Conservation (phyloP, 2,888 invertebrate genomes). For the Drosophila sordidula region DNA sequence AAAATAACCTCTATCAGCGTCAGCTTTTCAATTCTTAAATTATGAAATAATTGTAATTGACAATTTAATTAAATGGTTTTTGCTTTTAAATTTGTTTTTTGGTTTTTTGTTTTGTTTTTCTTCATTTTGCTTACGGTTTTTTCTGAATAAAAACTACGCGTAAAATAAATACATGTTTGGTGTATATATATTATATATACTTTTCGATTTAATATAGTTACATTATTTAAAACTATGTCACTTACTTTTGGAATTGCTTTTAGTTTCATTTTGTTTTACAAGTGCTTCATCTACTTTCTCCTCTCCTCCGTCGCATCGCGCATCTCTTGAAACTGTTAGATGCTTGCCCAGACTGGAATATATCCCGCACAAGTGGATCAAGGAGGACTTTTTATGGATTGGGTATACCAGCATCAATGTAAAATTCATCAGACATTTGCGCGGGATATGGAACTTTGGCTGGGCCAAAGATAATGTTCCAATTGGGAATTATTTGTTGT, state of each 20-base stretch:
- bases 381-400: background rate
- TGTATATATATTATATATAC: constrained; percentile 62
- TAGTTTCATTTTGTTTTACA: constrained; percentile 78
- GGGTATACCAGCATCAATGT: background rate
- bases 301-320: constrained; percentile 17
- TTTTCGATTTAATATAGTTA: constrained; percentile 63
- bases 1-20: constrained; percentile 76
- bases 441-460: constrained; percentile 46
- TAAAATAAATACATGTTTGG: constrained; percentile 75
- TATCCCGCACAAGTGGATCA: constrained; percentile 35
- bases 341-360: constrained; percentile 24
- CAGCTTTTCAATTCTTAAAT: constrained; percentile 70
- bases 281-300: constrained; percentile 64
- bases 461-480: constrained; percentile 49
- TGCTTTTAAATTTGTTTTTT: constrained; percentile 18
- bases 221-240: constrained; percentile 74
- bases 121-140: constrained; percentile 36
- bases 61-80: constrained; percentile 78
- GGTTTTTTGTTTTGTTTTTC: constrained; percentile 22
- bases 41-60: constrained; percentile 79
- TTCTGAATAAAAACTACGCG: constrained; percentile 75
- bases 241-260: constrained; percentile 82
- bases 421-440: constrained; percentile 33
- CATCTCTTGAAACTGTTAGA: constrained; percentile 21
- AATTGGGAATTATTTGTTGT: constrained; percentile 47